These are phyloP conservation scores for Amphilophus citrinellus DNA, from an alignment of 2,113 vertebrate species.

Conservation along the genomic window DNA sequence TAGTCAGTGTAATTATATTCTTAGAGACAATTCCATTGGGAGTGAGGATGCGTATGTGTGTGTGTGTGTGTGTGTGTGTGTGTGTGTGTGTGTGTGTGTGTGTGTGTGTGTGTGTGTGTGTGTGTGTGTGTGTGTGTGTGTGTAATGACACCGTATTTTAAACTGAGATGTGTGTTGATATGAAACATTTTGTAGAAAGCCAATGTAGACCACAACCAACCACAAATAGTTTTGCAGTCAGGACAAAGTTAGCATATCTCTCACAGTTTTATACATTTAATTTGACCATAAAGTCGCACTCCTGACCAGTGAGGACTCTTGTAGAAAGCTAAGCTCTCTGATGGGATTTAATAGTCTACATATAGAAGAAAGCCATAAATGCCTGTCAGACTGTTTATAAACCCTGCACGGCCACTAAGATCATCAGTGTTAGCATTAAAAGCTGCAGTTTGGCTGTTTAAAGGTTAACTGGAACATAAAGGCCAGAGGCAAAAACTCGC, in stretches of 20 bases:
- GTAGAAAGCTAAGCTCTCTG: slow-evolving; percentile 20
- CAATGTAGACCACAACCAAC: neutral
- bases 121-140: neutral
- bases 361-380: slow-evolving; percentile 32
- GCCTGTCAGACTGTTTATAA: slow-evolving; percentile 34
- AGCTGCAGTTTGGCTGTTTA: slow-evolving; percentile 3
- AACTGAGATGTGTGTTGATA: neutral
- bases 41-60: too few relatives aligned
- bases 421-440: slow-evolving; percentile 30
- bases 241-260: neutral
- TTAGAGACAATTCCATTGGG: neutral
- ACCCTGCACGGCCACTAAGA: neutral
- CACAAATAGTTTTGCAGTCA: neutral
- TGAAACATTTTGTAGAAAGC: neutral
- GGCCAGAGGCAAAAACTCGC: neutral
- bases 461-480: slow-evolving; percentile 28
- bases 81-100: too few relatives aligned
- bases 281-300: slow-evolving; percentile 3
- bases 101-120: too few relatives aligned
- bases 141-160: neutral
- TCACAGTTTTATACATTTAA: neutral
- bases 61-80: neutral
- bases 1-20: neutral
- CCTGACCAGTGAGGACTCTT: slow-evolving; percentile 16
- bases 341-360: slow-evolving; percentile 32